Evolutionary conservation across 2,113 vertebrate species (phyloP).

Genomic region (Ancistrus triradiatus): DNA sequence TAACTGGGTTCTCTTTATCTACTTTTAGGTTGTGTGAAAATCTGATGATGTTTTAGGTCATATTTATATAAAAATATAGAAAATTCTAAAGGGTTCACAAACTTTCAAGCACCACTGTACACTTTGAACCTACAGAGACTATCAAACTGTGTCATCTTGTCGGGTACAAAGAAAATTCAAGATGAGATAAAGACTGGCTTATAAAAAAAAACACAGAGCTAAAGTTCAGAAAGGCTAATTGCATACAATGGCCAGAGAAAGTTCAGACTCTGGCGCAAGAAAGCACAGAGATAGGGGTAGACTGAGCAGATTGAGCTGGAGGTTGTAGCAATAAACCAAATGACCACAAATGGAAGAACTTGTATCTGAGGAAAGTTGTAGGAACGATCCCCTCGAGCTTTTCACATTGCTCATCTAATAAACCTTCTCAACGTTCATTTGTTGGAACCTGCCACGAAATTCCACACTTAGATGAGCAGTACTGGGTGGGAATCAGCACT

Average conservation of each 20-base stretch:
- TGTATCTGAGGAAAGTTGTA: constrained; percentile 18
- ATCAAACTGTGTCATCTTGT: too few species aligned
- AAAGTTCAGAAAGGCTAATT: background rate
- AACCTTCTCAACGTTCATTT: constrained; percentile 28
- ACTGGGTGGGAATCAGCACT: constrained; percentile 8
- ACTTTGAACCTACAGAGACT: background rate
- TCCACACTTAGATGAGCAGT: constrained; percentile 8
- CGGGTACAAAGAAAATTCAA: background rate
- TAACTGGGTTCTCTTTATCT: too few species aligned
- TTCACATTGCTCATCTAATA: constrained; percentile 28
- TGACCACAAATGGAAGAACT: constrained; percentile 1
- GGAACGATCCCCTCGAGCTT: constrained; percentile 24
- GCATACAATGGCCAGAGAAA: background rate
- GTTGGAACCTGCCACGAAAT: background rate
- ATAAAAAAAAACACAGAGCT: background rate
- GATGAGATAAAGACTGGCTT: too few species aligned
- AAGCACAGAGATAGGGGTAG: background rate
- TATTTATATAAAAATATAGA: too few species aligned
- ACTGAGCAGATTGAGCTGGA: constrained; percentile 9
- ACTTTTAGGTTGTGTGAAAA: too few species aligned
- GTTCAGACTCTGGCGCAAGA: background rate
- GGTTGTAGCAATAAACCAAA: constrained; percentile 27
- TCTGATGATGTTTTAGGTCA: too few species aligned
- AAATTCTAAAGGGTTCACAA: too few species aligned
- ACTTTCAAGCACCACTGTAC: background rate